Evolutionary conservation across 2,797 vertebrate species (phyloP).

Genomic region (Chlorospingus flavigularis): DNA sequence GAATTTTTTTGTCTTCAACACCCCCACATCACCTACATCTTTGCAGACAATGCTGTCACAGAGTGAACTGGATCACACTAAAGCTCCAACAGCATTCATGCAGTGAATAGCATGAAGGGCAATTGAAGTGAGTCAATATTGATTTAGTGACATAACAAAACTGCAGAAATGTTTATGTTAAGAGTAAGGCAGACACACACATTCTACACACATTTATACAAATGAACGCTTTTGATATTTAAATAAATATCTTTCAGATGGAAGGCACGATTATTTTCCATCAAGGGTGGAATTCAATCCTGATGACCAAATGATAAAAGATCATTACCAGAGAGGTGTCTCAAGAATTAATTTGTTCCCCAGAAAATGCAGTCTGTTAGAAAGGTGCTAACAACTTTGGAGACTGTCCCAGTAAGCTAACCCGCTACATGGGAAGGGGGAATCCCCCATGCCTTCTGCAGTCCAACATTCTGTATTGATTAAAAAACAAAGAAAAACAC

Average conservation of each 20-base stretch:
- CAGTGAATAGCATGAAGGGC: conserved; percentile 44
- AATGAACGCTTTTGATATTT: not conserved
- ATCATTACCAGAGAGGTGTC: not conserved
- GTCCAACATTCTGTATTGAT: not conserved
- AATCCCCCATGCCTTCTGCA: not conserved
- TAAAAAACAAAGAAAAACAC: not conserved
- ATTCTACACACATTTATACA: not conserved
- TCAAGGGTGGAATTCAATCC: not conserved
- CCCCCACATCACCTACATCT: not conserved
- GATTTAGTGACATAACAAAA: conserved; percentile 50
- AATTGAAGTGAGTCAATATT: conserved; percentile 54
- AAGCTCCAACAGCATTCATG: conserved; percentile 15
- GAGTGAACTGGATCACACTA: not conserved
- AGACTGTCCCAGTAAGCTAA: not conserved
- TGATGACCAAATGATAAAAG: not conserved
- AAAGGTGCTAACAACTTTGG: not conserved
- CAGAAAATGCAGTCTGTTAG: not conserved
- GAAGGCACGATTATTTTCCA: not conserved
- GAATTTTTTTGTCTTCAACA: not conserved
- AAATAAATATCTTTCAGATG: not conserved
- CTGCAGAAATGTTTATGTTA: conserved; percentile 25
- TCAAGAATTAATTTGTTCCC: not conserved
- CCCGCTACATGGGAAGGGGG: not conserved
- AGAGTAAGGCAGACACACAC: not conserved
- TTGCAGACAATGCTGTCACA: not conserved